These are phyloP conservation scores for Montipora sp. DNA, from an alignment of 64 coral and sea anemone species.

Conservation along the genomic window DNA sequence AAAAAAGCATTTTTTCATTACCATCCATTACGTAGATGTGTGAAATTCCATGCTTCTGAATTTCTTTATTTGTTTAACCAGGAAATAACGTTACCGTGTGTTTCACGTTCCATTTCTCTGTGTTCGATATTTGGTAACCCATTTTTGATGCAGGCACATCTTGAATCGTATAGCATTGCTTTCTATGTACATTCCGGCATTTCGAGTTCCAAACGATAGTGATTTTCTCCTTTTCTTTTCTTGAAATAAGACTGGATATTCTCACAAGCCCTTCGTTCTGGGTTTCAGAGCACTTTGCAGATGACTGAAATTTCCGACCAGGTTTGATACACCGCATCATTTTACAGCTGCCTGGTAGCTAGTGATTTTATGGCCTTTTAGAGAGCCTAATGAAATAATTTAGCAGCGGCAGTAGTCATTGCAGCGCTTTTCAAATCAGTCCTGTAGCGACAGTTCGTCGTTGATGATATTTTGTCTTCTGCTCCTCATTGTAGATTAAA, in stretches of 20 bases:
- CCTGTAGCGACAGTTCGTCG: too few relatives aligned
- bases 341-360: too few relatives aligned
- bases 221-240: not conserved
- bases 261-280: too few relatives aligned
- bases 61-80: not conserved
- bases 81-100: not conserved
- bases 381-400: too few relatives aligned
- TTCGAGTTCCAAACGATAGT: not conserved
- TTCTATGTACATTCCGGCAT: not conserved
- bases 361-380: too few relatives aligned
- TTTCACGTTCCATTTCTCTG: not conserved
- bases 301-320: too few relatives aligned
- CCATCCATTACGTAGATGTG: not conserved
- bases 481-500: not conserved
- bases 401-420: too few relatives aligned
- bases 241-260: not conserved
- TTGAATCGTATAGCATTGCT: not conserved
- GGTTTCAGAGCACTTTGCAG: too few relatives aligned
- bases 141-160: not conserved
- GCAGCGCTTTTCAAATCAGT: too few relatives aligned
- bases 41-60: not conserved
- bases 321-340: too few relatives aligned
- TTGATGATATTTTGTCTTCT: not conserved
- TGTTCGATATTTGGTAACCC: not conserved
- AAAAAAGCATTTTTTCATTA: not conserved